Conservation (phyloP, 2,113 vertebrate species). For the Mustelus asterias region DNA sequence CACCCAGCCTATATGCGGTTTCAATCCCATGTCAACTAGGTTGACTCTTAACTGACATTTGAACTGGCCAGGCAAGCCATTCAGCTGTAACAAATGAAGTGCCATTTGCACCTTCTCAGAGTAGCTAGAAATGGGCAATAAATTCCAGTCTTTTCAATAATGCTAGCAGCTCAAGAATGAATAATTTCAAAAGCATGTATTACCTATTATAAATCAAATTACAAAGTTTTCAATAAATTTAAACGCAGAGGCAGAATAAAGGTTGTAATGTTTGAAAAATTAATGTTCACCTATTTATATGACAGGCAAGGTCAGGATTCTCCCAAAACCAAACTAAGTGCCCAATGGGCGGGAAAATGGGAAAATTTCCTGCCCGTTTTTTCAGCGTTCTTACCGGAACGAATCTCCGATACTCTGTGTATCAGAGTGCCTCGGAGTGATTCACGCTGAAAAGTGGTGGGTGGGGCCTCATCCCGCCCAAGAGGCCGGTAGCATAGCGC, state of each 20-base stretch:
- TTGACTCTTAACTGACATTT: background rate
- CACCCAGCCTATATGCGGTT: background rate
- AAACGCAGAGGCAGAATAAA: background rate
- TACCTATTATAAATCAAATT: background rate
- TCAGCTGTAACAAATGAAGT: background rate
- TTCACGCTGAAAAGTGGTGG: no score
- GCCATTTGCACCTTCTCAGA: background rate
- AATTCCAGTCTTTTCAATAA: background rate
- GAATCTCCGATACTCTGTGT: no score
- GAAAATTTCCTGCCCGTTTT: no score
- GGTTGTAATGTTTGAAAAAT: background rate
- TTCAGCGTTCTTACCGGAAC: no score
- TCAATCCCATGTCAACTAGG: background rate
- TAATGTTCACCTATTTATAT: background rate
- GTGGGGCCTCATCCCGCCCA: no score
- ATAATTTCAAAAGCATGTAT: background rate
- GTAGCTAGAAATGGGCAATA: background rate
- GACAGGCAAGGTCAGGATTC: no score
- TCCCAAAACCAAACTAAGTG: no score
- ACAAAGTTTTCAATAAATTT: background rate
- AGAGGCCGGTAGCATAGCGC: no score
- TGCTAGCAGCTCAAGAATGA: background rate
- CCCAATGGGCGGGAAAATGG: no score
- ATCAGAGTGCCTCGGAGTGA: no score
- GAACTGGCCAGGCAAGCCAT: background rate